Evolutionary conservation across 1,140 invertebrate genomes (phyloP).

Genomic region (Drosophila bifasciata): DNA sequence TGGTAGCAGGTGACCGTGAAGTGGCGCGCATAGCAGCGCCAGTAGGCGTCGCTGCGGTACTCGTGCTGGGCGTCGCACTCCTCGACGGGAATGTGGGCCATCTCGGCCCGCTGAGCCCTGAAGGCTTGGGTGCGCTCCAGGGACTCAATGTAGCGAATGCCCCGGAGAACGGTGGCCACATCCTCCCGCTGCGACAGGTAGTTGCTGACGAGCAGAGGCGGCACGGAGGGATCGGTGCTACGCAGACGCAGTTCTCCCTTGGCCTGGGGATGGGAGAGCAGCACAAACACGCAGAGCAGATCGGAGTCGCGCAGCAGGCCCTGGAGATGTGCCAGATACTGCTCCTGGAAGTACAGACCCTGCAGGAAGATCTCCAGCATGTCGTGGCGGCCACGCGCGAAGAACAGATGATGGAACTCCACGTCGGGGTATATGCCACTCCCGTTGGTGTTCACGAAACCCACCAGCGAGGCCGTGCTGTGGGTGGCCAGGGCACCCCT

Average conservation of each 20-base stretch:
- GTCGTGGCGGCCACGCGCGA: constrained; percentile 40
- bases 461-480: constrained; percentile 72
- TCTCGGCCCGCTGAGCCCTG: constrained; percentile 85
- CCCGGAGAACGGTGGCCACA: constrained; percentile 87
- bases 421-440: constrained; percentile 73
- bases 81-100: constrained; percentile 86
- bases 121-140: constrained; percentile 86
- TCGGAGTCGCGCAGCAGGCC: constrained; percentile 22
- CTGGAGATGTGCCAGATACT: constrained; percentile 36
- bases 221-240: constrained; percentile 88
- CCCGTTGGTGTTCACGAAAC: constrained; percentile 61
- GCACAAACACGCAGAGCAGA: constrained; percentile 86
- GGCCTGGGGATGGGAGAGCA: constrained; percentile 90
- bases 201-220: constrained; percentile 89
- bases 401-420: constrained; percentile 65
- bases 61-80: constrained; percentile 85
- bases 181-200: constrained; percentile 88
- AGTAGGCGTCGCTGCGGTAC: constrained; percentile 88
- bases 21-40: constrained; percentile 89
- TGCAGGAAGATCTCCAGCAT: constrained; percentile 24
- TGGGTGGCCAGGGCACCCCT: constrained; percentile 85
- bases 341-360: constrained; percentile 50
- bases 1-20: constrained; percentile 88
- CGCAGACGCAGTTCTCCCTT: constrained; percentile 88
- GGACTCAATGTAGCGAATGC: constrained; percentile 87